A percentile compares a stretch with the other conserved stretches of the same genome.
Evolutionary conservation across 2,888 invertebrate species (phyloP).

Genomic region (Alentia gelatinosa): DNA sequence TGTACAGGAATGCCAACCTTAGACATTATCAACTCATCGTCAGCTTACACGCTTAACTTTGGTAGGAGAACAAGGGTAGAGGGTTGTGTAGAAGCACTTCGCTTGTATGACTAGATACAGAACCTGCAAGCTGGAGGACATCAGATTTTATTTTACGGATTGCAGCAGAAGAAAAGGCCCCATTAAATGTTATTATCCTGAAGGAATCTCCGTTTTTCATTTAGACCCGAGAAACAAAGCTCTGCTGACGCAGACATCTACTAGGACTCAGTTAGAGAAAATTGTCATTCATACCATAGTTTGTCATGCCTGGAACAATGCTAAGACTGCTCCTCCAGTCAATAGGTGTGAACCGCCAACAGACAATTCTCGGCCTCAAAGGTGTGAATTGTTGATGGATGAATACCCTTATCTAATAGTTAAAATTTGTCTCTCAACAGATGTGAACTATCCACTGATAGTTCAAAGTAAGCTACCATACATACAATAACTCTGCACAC

Average conservation of each 20-base stretch:
- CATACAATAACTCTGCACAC: too few relatives aligned
- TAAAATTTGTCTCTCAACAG: too few relatives aligned
- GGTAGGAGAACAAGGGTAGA: neutral
- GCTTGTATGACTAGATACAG: conserved; percentile 45
- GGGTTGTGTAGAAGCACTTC: conserved; percentile 7
- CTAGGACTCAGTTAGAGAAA: too few relatives aligned
- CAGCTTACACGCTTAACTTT: neutral
- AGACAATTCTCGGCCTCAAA: too few relatives aligned
- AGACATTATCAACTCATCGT: neutral
- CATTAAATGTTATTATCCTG: conserved; percentile 10
- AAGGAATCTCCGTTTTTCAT: neutral
- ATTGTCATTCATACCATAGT: too few relatives aligned
- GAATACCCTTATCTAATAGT: too few relatives aligned
- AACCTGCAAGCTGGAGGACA: conserved; percentile 28
- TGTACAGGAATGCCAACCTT: neutral
- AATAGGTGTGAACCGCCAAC: too few relatives aligned
- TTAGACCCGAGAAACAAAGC: neutral
- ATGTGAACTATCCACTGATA: too few relatives aligned
- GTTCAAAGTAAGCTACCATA: too few relatives aligned
- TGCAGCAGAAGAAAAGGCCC: conserved; percentile 35
- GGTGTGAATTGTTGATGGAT: too few relatives aligned
- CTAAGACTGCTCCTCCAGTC: too few relatives aligned
- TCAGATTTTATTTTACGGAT: neutral
- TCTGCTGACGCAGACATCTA: conserved; percentile 1
- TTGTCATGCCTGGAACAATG: too few relatives aligned